Base-by-base conservation (phyloP, 2,113 vertebrate species). In the Corythornis vintsioides region DNA sequence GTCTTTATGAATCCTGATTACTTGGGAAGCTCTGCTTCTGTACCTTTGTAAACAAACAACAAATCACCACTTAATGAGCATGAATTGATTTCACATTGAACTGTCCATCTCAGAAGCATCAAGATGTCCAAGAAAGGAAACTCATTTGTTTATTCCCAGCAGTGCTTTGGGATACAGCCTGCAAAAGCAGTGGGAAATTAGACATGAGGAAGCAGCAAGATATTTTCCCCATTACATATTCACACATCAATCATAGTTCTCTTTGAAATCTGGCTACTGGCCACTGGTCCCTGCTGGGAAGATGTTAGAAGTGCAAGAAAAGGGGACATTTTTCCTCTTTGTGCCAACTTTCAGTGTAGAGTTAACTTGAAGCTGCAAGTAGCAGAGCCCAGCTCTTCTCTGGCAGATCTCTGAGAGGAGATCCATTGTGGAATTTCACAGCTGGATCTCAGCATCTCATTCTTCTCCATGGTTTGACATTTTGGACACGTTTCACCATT, bases 181-280 rank as follows among this genome's bases (percentile, higher is more conserved):
- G 83, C 64, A 95, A 90, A 87, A 91, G 70, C 94, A 93, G 87
- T 94, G 94, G 92, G 96, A 97, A 97, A 97, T 96, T 76, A 96
- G 88, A 92, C 94, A 94, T 88, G 84, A 97, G 95, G 94, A 95
- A 96, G 73, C 81, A 91, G 93, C 66, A 90, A 94, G 84, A 88
- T 96, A 86, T 78, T 94, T 93, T 91, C 64, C 43, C 86, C 29
- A 69, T 86, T 94, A 82, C 89, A 95, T 92, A 93, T 93, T 94
- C 94, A 95, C 83, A 79, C 92, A 96, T 97, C 96, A 97, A 82
- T 97, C 95, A 96, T 35, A 84, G 86, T n/a, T 83, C 56, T 90
- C 70, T 89, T 92, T 88, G 83, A 92, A 95, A 85, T 10, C 64
- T 94, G 95, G 87, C 94, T 90, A 69, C 64, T 83, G 93, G 93